A percentile compares a stretch with the other conserved stretches of the same genome.
Conservation (phyloP, 2,797 vertebrate species). For the Erithacus rubecula region DNA sequence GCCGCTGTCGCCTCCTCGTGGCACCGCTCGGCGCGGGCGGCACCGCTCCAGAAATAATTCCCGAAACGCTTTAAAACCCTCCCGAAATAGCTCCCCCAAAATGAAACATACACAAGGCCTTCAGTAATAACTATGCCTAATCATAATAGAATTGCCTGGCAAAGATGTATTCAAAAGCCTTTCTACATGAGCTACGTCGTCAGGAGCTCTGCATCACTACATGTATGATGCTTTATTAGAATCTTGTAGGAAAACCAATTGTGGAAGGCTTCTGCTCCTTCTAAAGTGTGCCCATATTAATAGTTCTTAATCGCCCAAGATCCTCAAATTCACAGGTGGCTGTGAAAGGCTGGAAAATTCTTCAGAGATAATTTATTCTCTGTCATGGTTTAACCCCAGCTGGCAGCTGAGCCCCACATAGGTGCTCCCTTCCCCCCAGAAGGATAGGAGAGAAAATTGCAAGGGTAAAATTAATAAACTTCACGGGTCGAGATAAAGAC, state of each 20-base stretch:
- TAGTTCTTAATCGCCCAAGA: fast-evolving
- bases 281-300: fast-evolving
- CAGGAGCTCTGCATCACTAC: background rate
- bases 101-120: fast-evolving
- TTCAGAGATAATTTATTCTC: background rate
- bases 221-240: background rate
- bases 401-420: background rate
- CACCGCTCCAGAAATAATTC: background rate
- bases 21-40: background rate
- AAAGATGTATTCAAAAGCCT: background rate
- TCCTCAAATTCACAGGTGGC: background rate
- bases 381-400: background rate
- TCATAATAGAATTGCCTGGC: background rate
- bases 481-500: fast-evolving
- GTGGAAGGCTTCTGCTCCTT: background rate
- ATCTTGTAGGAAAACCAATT: background rate
- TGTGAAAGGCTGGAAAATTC: background rate
- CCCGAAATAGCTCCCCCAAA: fast-evolving
- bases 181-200: fast-evolving
- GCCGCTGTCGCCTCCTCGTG: background rate
- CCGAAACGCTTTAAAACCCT: fast-evolving
- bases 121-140: too few species aligned
- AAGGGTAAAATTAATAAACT: background rate
- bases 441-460: fast-evolving
- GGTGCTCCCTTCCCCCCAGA: fast-evolving